Evolutionary conservation across 2,888 invertebrate species (phyloP), one percentile per base, ranked within the genome.

Genomic region (Drosophila infuscata): DNA sequence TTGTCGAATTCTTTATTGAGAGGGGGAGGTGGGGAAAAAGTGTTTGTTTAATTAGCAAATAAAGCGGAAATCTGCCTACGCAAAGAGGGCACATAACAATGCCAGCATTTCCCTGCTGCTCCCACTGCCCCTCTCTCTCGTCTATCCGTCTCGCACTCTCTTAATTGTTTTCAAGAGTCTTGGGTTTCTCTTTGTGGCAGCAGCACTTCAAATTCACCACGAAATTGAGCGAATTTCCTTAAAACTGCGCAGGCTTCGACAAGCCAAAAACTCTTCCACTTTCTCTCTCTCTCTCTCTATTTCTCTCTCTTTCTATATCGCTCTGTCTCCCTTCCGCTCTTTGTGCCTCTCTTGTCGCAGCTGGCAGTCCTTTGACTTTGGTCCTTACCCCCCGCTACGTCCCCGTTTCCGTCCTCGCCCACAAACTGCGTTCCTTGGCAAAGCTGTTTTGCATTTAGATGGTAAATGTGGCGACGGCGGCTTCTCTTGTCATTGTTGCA

Each of bases 371-470:
- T 81, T 81, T 79, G 81, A 66, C 72, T 81, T 77, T 72, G 63
- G 57, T 68, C 57, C 54, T 53, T 67, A 48, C 62, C 74, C 74
- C 68, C 25, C 25, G 25, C 25, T 25, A 25, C 25, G 25, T 17
- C 3, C 17, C 38, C 38, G 17, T 7, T 8, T 3, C 17, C 17
- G 3, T 25, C 20, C 15, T 0, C 46, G 20, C 6, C 46, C 0
- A 0, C 20, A 46, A 46, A 15, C 46, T 20, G 48, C 52, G 52
- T 53, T 73, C 75, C 64, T 68, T 62, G 56, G 63, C 76, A 76
- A 80, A 82, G 74, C 71, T 84, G 85, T 70, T 84, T 89, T 84
- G 74, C 88, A 82, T 84, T 84, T 76, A 84, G 88, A 81, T 81
- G 74, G 83, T 70, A 83, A 80, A 81, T 81, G 83, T 70, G 83